phyloP scores from a whole-genome alignment of 2,888 invertebrate species.

The Ditylenchus weischeri region DNA sequence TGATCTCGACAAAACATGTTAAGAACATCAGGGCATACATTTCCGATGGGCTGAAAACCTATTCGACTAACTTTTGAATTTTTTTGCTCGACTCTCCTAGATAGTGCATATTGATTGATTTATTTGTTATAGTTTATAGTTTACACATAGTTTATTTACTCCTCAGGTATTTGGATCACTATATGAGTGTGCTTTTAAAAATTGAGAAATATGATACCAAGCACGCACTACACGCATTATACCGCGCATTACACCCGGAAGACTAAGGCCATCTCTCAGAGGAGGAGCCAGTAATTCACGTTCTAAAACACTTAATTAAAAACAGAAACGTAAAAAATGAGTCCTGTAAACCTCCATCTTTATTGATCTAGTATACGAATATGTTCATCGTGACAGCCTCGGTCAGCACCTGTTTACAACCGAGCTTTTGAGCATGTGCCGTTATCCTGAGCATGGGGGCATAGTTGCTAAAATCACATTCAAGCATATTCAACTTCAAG shows the following conservation, averaged over 20 bases:
- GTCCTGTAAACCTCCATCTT: slow-evolving; percentile 73
- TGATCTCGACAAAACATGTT: too few species aligned
- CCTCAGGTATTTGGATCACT: too few species aligned
- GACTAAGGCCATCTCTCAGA: slow-evolving; percentile 78
- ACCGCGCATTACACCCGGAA: slow-evolving; percentile 88
- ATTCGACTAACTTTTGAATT: too few species aligned
- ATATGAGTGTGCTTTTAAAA: too few species aligned
- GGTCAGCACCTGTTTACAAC: slow-evolving; percentile 86
- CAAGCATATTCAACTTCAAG: neutral
- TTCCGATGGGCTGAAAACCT: too few species aligned
- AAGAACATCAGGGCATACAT: too few species aligned
- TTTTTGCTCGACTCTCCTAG: too few species aligned
- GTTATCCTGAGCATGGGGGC: slow-evolving; percentile 64
- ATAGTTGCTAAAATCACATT: slow-evolving; percentile 62
- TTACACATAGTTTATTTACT: too few species aligned
- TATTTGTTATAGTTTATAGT: too few species aligned
- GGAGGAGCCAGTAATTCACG: slow-evolving; percentile 88
- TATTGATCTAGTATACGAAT: slow-evolving; percentile 81
- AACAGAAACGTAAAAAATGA: neutral
- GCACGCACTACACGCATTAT: too few species aligned
- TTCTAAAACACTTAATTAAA: slow-evolving; percentile 66
- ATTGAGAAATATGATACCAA: too few species aligned
- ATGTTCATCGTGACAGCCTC: slow-evolving; percentile 99
- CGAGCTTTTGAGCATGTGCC: slow-evolving; percentile 72
- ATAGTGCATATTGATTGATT: too few species aligned